Evolutionary conservation across 92 coral and sea anemone genomes (phyloP), one percentile per base, ranked within the genome.

Genomic region (Chrysogorgia sp.): DNA sequence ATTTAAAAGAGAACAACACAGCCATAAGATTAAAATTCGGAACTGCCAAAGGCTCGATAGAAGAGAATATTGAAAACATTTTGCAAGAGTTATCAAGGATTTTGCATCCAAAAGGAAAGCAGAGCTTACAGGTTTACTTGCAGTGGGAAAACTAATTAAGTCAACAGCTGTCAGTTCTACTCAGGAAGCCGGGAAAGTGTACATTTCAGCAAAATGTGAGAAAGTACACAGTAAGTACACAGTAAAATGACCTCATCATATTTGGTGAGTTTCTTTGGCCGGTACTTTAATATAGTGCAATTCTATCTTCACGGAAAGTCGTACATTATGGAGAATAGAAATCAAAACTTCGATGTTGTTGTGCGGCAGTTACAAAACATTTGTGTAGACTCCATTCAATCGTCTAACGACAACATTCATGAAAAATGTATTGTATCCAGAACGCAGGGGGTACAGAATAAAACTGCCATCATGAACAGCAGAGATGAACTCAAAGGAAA

Each of bases 261-360:
- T 53, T 37, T 68, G 64, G 45, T 81, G 45, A 43, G 63, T 33
- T 81, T 31, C 41, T 35, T 81, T 81, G 69, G 56, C 32, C 53
- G 71, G 22, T 81, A 81, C 28, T 80, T 80, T 15, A 80, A 80
- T 43, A 35, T 78, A 20, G 77, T 49, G 33, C 84, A 80, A 28
- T 80, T 67, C 52, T 68, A 77, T 26, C 59, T 63, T 14, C 40
- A 77, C 3, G 75, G 82, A 62, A 77, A 35, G 50, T 77, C 82
- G 55, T 71, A 24, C 28, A 75, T 29, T 34, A 57, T 58, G 30
- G 80, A 57, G 43, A 75, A 75, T 32, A 71, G 67, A 75, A 75
- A 75, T 34, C 31, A 49, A 0, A 57, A 57, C 19, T 74, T 74
- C 53, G 80, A 74, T 47, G 29, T 37, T n/a, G 12, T 37, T 12